A percentile compares a stretch with the other conserved stretches of the same genome.
These are phyloP conservation scores for Cyprinodon variegatus DNA, from an alignment of 2,113 vertebrate genomes.

Conservation along the genomic window DNA sequence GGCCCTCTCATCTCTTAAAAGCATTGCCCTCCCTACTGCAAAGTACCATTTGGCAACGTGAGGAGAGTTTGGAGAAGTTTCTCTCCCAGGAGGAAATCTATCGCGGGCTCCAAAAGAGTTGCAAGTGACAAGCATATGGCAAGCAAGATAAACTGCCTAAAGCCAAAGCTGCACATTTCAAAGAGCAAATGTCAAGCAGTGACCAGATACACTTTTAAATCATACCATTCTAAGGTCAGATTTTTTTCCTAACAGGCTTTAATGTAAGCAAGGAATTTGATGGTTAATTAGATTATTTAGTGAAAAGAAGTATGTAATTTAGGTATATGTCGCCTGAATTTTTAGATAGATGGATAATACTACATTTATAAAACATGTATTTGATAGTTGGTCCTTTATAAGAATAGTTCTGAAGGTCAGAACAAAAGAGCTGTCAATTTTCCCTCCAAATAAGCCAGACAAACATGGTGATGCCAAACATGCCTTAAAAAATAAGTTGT, in stretches of 20 bases:
- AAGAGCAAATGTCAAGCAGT: conserved; percentile 12
- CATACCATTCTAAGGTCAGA: not conserved
- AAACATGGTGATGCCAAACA: not conserved
- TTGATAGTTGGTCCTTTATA: too few species aligned
- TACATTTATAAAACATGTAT: not conserved
- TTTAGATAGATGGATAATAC: not conserved
- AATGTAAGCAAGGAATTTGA: not conserved
- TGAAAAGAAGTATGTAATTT: not conserved
- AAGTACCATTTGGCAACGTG: conserved; percentile 13
- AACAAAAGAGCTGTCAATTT: not conserved
- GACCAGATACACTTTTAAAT: conserved; percentile 16
- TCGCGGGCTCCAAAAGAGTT: conserved; percentile 5
- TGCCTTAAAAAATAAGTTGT: not conserved
- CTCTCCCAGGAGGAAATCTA: conserved; percentile 19
- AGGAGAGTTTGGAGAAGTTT: conserved; percentile 14
- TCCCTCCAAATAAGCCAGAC: too few species aligned
- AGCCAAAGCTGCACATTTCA: not conserved
- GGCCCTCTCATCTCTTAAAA: conserved; percentile 40
- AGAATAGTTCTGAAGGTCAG: not conserved
- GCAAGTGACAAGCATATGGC: conserved; percentile 13
- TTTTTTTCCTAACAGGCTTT: not conserved
- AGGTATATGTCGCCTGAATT: not conserved
- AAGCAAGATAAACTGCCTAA: conserved; percentile 12
- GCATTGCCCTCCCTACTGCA: conserved; percentile 9
- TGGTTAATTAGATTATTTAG: not conserved